These are phyloP conservation scores for Nanger granti DNA, from an alignment of 2,113 vertebrate species.

Conservation along the genomic window DNA sequence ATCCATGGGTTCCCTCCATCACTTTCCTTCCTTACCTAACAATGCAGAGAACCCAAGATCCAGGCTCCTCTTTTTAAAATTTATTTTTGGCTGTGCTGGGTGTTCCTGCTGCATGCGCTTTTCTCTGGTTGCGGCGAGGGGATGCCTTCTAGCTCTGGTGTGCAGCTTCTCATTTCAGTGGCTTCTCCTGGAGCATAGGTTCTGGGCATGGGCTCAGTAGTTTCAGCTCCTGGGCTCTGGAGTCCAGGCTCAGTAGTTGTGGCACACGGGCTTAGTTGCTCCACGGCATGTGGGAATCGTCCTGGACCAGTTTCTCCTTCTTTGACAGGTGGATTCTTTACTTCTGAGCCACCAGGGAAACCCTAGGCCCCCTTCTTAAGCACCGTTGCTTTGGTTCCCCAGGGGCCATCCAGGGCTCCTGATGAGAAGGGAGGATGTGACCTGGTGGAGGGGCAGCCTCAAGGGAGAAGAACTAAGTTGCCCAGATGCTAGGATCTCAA, in stretches of 20 bases:
- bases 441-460: not conserved
- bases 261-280: not conserved
- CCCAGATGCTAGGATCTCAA: not conserved
- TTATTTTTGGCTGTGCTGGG: not conserved
- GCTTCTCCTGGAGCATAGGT: not conserved
- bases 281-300: not conserved
- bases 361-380: not conserved
- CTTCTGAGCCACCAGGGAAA: not conserved
- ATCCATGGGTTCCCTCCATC: accelerated
- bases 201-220: not conserved
- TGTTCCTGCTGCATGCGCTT: not conserved
- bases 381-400: not conserved
- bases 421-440: not conserved
- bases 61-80: not conserved
- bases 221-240: not conserved
- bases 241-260: not conserved
- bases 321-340: not conserved
- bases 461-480: not conserved
- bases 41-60: not conserved
- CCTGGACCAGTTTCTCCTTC: not conserved
- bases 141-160: not conserved
- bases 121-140: not conserved
- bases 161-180: not conserved
- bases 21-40: not conserved
- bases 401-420: not conserved